These are phyloP conservation scores for Onchidella celtica DNA, from an alignment of 2,888 invertebrate genomes.

Conservation along the genomic window DNA sequence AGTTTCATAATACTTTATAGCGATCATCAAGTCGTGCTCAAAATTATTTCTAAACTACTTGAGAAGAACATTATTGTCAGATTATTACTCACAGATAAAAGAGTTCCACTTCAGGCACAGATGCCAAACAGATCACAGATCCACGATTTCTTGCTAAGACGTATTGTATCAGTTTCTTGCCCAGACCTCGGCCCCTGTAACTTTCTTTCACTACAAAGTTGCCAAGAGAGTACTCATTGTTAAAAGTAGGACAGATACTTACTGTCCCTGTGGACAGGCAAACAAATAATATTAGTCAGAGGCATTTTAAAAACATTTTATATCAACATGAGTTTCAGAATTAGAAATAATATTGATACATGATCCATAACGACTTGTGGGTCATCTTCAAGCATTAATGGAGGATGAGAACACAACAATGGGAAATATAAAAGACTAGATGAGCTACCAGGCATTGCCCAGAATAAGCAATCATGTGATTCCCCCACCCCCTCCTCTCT, in stretches of 20 bases:
- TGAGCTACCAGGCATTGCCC: too few relatives aligned
- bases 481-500: too few relatives aligned
- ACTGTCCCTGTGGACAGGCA: background rate
- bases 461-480: too few relatives aligned
- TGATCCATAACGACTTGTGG: background rate
- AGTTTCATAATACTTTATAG: too few relatives aligned
- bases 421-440: too few relatives aligned
- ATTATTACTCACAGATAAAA: constrained; percentile 42
- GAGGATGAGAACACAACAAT: too few relatives aligned
- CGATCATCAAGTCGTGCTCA: too few relatives aligned
- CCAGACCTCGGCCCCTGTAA: constrained; percentile 21
- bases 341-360: background rate
- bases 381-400: too few relatives aligned
- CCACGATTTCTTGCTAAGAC: background rate
- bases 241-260: constrained; percentile 34
- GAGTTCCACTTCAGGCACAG: constrained; percentile 38
- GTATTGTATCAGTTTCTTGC: constrained; percentile 15
- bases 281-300: too few relatives aligned
- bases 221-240: constrained; percentile 25
- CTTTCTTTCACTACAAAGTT: constrained; percentile 32
- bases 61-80: too few relatives aligned
- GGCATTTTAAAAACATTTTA: background rate
- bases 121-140: background rate
- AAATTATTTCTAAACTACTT: too few relatives aligned
- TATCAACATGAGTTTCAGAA: background rate